Evolutionary conservation across 2,113 vertebrate species (phyloP), one percentile per base, ranked within the genome.

Genomic region (Hemiscyllium ocellatum): DNA sequence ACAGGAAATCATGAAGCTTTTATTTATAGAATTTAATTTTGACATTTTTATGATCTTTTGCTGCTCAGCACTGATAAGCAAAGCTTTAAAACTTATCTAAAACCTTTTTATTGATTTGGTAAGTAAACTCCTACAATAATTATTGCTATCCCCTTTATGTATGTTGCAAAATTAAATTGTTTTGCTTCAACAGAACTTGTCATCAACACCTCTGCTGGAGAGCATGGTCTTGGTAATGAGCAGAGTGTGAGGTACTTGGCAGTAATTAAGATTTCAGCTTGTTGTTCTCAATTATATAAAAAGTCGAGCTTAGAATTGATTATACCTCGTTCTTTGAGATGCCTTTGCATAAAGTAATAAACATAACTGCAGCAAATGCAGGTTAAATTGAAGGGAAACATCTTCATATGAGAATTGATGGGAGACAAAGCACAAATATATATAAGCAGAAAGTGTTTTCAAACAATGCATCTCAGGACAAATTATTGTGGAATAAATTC

Each of bases 141-240:
- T 95, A 29, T 76, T 33, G 68, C 94, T 72, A 76, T 47, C 50
- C 24, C 66, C 68, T 95, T 95, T 52, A 70, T 76, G 17, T 22
- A 47, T 72, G 42, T 52, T 52, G 47, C 69, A 72, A 29, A 37
- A 95, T 72, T 47, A 50, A 76, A 47, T 72, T 95, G 94, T 72
- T 95, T 70, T 72, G 68, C 69, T 95, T 95, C 93, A 95, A 95
- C 93, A 95, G 68, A 95, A 95, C 47, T 91, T 69, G 42, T 95
- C 94, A 95, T 95, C 94, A 47, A 95, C 94, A 95, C 94, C 94
- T 95, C 94, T 95, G 94, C 94, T 95, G 94, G 94, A 95, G 69
- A 52, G 13, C 94, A 76, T 26, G 69, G 42, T 47, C 22, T 95
- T 95, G 68, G 69, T 72, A 95, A 50, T 26, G 15, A 95, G 94